A percentile compares a stretch with the other conserved stretches of the same genome.
Evolutionary conservation across 2,888 invertebrate species (phyloP).

Genomic region (Eledona agricola): DNA sequence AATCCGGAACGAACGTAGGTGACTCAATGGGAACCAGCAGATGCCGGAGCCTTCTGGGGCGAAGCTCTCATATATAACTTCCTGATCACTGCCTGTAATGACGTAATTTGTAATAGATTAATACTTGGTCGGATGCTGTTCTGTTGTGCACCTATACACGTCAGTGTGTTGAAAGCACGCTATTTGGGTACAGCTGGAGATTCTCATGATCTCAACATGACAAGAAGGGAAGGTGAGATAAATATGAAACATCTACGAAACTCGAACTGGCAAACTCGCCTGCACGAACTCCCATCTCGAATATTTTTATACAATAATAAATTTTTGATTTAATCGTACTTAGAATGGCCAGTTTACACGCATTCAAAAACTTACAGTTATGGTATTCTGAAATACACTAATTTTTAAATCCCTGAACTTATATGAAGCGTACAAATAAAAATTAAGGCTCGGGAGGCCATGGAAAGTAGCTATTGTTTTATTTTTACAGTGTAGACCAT

Average conservation of each 20-base stretch:
- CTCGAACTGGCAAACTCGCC: slow-evolving; percentile 21
- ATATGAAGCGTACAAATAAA: too few species aligned
- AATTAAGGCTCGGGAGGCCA: too few species aligned
- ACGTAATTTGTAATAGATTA: slow-evolving; percentile 62
- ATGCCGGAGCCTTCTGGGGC: slow-evolving; percentile 39
- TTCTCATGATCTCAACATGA: slow-evolving; percentile 51
- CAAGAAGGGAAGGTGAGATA: slow-evolving; percentile 47
- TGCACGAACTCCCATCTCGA: too few species aligned
- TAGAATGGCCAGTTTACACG: too few species aligned
- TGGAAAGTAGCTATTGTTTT: too few species aligned
- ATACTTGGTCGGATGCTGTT: slow-evolving; percentile 52
- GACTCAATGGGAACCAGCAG: slow-evolving; percentile 57
- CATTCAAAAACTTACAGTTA: too few species aligned
- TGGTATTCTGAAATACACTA: too few species aligned
- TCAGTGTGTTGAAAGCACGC: slow-evolving; percentile 53
- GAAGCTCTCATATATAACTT: slow-evolving; percentile 55
- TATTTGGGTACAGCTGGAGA: slow-evolving; percentile 52
- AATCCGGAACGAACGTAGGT: slow-evolving; percentile 46
- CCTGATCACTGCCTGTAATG: slow-evolving; percentile 61
- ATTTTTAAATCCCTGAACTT: too few species aligned
- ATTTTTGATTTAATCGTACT: too few species aligned
- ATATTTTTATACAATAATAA: too few species aligned
- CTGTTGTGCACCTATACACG: slow-evolving; percentile 49
- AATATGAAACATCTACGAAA: slow-evolving; percentile 46
- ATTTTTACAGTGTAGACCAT: too few species aligned